Conservation (phyloP, 2,888 invertebrate genomes). For the Silvanus unidentatus region DNA sequence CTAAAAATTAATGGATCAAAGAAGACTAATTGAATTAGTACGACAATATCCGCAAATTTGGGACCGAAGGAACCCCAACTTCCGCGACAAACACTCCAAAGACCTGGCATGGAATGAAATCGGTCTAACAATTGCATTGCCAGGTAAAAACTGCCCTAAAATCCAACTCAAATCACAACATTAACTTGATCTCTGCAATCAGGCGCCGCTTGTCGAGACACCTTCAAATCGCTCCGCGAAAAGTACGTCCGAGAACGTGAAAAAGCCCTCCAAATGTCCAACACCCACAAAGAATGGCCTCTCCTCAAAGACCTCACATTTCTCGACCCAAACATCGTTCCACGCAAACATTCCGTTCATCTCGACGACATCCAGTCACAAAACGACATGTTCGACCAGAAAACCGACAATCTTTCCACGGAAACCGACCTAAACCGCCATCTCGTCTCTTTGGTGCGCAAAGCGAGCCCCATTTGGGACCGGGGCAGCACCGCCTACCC, state of each 20-base stretch:
- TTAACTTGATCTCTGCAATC: no score
- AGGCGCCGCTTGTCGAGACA: constrained; percentile 28
- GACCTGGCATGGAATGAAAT: constrained; percentile 28
- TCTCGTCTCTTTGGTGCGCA: constrained; percentile 28
- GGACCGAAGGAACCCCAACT: constrained; percentile 29
- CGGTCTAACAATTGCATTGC: constrained; percentile 20
- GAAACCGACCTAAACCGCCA: constrained; percentile 26
- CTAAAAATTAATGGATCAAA: constrained; percentile 24
- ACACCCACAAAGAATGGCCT: constrained; percentile 28
- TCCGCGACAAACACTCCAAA: constrained; percentile 29
- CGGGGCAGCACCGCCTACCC: constrained; percentile 31
- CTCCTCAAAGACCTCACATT: constrained; percentile 26
- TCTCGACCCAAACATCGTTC: constrained; percentile 32
- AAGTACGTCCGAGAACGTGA: constrained; percentile 33
- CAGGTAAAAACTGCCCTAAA: constrained; percentile 23
- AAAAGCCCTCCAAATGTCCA: constrained; percentile 24
- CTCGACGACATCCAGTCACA: constrained; percentile 10
- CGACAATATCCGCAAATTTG: constrained; percentile 29
- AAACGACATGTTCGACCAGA: background rate
- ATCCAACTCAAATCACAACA: no score
- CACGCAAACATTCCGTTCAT: constrained; percentile 21
- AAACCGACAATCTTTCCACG: constrained; percentile 8
- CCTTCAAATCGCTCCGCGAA: constrained; percentile 32
- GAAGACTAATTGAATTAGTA: constrained; percentile 23
- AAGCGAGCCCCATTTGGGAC: constrained; percentile 35